A percentile compares a stretch with the other conserved stretches of the same genome.
Conservation (phyloP, 2,888 invertebrate genomes). For the Herminia tarsipennalis region DNA sequence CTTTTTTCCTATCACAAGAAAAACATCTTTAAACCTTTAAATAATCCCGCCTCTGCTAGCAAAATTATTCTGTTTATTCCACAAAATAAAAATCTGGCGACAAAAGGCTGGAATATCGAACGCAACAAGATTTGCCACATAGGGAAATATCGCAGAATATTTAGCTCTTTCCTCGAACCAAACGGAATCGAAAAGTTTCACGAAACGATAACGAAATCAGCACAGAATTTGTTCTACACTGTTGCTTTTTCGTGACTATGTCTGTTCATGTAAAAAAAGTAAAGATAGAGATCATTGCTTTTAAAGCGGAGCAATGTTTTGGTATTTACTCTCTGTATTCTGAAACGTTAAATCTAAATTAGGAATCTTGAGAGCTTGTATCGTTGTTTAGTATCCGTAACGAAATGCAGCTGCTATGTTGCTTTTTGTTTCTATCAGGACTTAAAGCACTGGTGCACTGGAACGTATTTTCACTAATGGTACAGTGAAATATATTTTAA, state of each 20-base stretch:
- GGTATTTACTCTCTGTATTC: background rate
- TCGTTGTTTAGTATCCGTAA: background rate
- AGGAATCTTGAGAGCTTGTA: background rate
- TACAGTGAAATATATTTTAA: no score
- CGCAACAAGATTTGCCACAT: slow-evolving; percentile 28
- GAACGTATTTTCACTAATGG: no score
- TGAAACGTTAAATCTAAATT: slow-evolving; percentile 8
- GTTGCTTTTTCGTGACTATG: slow-evolving; percentile 19
- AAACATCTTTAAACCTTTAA: background rate
- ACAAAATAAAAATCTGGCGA: slow-evolving; percentile 28
- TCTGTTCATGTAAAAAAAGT: background rate
- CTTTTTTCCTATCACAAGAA: no score
- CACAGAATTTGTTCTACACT: slow-evolving; percentile 24
- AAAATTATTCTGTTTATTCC: slow-evolving; percentile 18
- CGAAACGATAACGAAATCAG: slow-evolving; percentile 33
- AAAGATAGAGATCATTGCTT: slow-evolving; percentile 5
- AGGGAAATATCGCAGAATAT: slow-evolving; percentile 27
- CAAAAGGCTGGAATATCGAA: slow-evolving; percentile 30
- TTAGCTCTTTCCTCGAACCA: slow-evolving; percentile 21
- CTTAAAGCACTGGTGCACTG: no score
- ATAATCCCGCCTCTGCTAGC: slow-evolving; percentile 16
- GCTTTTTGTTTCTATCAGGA: no score
- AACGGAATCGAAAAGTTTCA: slow-evolving; percentile 29
- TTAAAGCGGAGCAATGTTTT: background rate
- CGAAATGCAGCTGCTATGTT: no score